Evolutionary conservation across 2,113 vertebrate species (phyloP).

Genomic region (Menura novaehollandiae): DNA sequence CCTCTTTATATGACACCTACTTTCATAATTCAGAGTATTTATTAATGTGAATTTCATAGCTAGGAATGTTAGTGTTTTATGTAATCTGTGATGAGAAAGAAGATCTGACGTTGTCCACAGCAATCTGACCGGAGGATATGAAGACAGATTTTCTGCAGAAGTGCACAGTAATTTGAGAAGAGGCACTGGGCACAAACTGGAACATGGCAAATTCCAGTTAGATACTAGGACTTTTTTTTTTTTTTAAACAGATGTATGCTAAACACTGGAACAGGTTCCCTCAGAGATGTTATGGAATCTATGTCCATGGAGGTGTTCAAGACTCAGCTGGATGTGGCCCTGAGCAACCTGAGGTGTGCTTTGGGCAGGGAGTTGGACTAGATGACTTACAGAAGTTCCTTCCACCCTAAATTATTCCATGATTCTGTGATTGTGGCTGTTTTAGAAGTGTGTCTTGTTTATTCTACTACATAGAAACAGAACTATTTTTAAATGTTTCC

Average conservation of each 20-base stretch:
- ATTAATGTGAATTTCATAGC: neutral
- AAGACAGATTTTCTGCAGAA: neutral
- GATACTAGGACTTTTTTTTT: neutral
- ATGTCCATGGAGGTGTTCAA: neutral
- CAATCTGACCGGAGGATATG: neutral
- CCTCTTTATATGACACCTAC: neutral
- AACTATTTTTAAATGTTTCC: constrained; percentile 25
- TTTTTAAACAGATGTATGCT: neutral
- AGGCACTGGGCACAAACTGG: neutral
- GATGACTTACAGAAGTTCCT: neutral
- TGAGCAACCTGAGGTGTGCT: neutral
- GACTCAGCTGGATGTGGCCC: neutral
- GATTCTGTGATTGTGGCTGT: neutral
- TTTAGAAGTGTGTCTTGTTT: neutral
- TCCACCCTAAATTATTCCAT: neutral
- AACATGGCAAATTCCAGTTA: neutral
- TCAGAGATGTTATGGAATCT: neutral
- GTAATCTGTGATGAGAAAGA: neutral
- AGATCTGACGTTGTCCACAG: neutral
- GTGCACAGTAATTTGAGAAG: neutral
- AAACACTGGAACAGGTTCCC: neutral
- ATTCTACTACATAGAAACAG: constrained; percentile 25
- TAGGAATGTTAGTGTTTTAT: neutral
- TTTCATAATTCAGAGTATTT: neutral
- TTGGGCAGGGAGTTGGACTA: neutral